Conservation (phyloP, 23 tunicate species). For the Botrylloides violaceus region DNA sequence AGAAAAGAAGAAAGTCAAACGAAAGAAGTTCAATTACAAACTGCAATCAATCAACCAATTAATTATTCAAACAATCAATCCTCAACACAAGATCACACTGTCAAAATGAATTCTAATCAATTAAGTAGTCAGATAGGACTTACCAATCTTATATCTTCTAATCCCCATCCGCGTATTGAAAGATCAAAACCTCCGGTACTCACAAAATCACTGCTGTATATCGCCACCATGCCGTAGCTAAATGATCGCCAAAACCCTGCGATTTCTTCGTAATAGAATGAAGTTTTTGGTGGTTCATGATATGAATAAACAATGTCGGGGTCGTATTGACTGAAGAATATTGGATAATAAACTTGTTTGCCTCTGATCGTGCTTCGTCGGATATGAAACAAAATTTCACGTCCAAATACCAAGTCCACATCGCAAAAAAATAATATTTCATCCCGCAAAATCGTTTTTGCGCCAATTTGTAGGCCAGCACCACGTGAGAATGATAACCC, state of each 20-base stretch:
- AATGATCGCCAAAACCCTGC: slow-evolving; percentile 34
- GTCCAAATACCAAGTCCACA: slow-evolving; percentile 71
- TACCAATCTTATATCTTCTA: slow-evolving; percentile 26
- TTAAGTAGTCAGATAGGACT: background rate
- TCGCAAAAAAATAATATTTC: slow-evolving; percentile 86
- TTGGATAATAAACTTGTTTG: slow-evolving; percentile 72
- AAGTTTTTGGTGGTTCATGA: slow-evolving; percentile 10
- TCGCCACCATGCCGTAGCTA: slow-evolving; percentile 29
- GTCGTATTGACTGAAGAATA: slow-evolving; percentile 81
- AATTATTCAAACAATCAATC: too few relatives aligned
- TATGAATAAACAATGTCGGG: slow-evolving; percentile 13
- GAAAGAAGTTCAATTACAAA: too few relatives aligned
- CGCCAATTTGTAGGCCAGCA: slow-evolving; percentile 47
- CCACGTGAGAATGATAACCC: slow-evolving; percentile 84
- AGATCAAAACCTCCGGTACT: slow-evolving; percentile 26
- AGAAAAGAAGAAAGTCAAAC: too few relatives aligned
- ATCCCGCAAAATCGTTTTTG: slow-evolving; percentile 19
- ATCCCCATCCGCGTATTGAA: slow-evolving; percentile 25
- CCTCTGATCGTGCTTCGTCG: slow-evolving; percentile 64
- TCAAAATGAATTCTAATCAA: too few relatives aligned
- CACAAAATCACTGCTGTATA: slow-evolving; percentile 25
- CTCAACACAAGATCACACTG: slow-evolving; percentile 29
- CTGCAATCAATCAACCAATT: too few relatives aligned
- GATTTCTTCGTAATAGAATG: slow-evolving; percentile 19
- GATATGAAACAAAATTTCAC: slow-evolving; percentile 51